Percentiles rank a stretch among this genome's conserved stretches.
Conservation (phyloP, 2,888 invertebrate genomes). For the Morpho helenor region DNA sequence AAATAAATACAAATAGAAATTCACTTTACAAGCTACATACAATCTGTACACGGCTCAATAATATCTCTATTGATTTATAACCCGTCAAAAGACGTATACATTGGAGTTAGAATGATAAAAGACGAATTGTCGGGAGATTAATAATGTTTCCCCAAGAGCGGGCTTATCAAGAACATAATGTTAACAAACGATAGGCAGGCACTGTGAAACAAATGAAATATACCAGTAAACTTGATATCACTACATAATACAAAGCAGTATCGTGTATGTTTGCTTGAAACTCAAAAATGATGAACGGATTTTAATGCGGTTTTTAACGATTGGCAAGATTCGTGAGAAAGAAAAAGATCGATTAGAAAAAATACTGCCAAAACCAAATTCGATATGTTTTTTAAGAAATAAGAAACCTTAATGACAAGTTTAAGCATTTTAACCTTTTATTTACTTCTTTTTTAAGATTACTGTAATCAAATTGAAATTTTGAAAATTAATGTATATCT, state of each 20-base stretch:
- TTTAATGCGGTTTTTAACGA: background rate
- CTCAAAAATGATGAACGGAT: too few relatives aligned
- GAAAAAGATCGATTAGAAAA: too few relatives aligned
- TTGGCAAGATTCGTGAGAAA: too few relatives aligned
- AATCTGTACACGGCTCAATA: slow-evolving; percentile 36
- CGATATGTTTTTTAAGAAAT: too few relatives aligned
- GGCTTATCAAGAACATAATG: slow-evolving; percentile 56
- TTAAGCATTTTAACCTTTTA: too few relatives aligned
- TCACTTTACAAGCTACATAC: slow-evolving; percentile 25
- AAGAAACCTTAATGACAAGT: too few relatives aligned
- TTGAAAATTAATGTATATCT: too few relatives aligned
- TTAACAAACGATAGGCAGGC: slow-evolving; percentile 56
- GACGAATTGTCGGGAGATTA: slow-evolving; percentile 62
- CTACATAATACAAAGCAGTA: background rate
- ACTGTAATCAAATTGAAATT: too few relatives aligned
- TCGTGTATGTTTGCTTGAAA: background rate
- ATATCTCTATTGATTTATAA: slow-evolving; percentile 53
- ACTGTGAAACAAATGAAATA: slow-evolving; percentile 42
- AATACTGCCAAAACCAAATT: too few relatives aligned
- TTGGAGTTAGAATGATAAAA: slow-evolving; percentile 63
- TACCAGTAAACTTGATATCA: slow-evolving; percentile 7
- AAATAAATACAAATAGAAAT: slow-evolving; percentile 2
- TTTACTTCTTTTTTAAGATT: too few relatives aligned
- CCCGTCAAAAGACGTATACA: slow-evolving; percentile 44
- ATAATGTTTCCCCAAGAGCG: slow-evolving; percentile 51